Evolutionary conservation across 2,113 vertebrate genomes (phyloP), one percentile per base, ranked within the genome.

Genomic region (Heterocephalus glaber): DNA sequence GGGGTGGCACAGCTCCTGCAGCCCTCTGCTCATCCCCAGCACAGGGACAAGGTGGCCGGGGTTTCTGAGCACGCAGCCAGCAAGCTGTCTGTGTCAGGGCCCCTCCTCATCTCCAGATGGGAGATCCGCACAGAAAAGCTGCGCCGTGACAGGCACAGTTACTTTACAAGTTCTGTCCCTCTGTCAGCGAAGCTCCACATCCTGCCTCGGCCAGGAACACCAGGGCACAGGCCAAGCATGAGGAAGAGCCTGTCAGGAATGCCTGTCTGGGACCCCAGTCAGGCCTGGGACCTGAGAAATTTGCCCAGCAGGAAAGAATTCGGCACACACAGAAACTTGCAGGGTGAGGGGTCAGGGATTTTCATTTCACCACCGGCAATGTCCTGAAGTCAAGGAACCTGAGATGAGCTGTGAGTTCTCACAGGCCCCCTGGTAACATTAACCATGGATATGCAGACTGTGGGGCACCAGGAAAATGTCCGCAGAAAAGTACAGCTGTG

Each of bases 391-490:
- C 16, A n/a, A 44, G 58, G 74, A 65, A 26, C 47, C 4, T 2
- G 13, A 58, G 24, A 2, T 2, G 30, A 26, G 9, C 9, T 10
- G 0, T 3, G 26, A 7, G 19, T 7, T 63, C 72, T 52, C 6
- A 33, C 0, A 3, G 14, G 20, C 2, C 0, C 9, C 8, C 41
- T 19, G 35, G 47, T 11, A 20, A 33, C n/a, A 20, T 5, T 7
- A 17, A 12, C 19, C 0, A 8, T 0, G 26, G 20, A 49, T 3
- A 4, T 11, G 20, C 24, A 61, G 47, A 49, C 86, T 19, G 16
- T 2, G 41, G 22, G 13, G 7, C 0, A 14, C 0, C 10, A 47
- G 1, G 7, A 35, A 44, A 10, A 2, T 19, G 44, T 81, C 44
- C 38, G 54, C 10, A 10, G 74, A 5, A 35, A 19, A 9, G 52